phyloP scores from a whole-genome alignment of 2,797 vertebrate genomes.

The Chaenodraco wilsoni region DNA sequence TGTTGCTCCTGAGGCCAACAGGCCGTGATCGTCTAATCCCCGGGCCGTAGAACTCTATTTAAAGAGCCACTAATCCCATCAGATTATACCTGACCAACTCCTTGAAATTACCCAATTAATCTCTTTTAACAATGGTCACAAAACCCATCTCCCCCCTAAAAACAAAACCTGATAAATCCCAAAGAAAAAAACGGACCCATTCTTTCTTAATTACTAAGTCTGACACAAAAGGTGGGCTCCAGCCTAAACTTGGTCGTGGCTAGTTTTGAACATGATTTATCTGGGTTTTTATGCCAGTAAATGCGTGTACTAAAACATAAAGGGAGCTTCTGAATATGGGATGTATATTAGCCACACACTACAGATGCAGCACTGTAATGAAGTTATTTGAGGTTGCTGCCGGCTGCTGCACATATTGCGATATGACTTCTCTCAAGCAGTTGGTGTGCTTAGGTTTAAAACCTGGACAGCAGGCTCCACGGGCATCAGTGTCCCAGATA shows the following conservation, averaged over 20 bases:
- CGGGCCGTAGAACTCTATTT: slow-evolving; percentile 72
- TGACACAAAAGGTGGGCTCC: slow-evolving; percentile 19
- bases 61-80: slow-evolving; percentile 74
- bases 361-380: neutral
- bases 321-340: neutral
- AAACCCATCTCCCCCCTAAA: slow-evolving; percentile 36
- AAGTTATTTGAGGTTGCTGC: neutral
- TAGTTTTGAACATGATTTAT: neutral
- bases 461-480: slow-evolving; percentile 59
- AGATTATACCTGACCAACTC: slow-evolving; percentile 76
- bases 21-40: slow-evolving; percentile 75
- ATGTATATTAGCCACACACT: neutral
- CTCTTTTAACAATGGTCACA: slow-evolving; percentile 45
- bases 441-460: slow-evolving; percentile 57
- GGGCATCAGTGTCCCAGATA: slow-evolving; percentile 65
- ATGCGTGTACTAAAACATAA: neutral
- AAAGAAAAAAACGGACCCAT: slow-evolving; percentile 35
- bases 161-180: slow-evolving; percentile 11
- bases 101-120: slow-evolving; percentile 73
- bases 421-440: slow-evolving; percentile 44
- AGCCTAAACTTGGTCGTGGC: neutral
- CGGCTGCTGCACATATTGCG: slow-evolving; percentile 10
- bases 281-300: slow-evolving; percentile 13
- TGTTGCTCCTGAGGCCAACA: slow-evolving; percentile 49
- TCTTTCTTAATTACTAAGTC: slow-evolving; percentile 45